Conservation (phyloP, 2,888 invertebrate species). For the Nudaria mundana region DNA sequence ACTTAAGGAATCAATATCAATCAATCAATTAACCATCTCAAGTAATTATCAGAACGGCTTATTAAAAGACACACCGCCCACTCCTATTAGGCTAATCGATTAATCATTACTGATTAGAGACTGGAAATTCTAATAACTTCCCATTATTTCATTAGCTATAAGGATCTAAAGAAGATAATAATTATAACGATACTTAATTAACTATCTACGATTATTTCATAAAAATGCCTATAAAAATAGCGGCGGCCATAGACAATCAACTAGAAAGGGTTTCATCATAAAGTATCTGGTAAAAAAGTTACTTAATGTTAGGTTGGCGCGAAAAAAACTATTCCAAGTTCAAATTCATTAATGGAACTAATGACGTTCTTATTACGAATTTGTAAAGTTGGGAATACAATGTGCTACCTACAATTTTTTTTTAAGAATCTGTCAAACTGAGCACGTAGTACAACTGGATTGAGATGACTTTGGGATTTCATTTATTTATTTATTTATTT, state of each 20-base stretch:
- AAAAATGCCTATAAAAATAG: slow-evolving; percentile 10
- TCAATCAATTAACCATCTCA: neutral
- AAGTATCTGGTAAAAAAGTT: slow-evolving; percentile 21
- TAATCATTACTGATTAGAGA: slow-evolving; percentile 3
- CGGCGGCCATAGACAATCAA: slow-evolving; percentile 6
- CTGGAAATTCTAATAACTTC: neutral
- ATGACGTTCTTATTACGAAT: slow-evolving; percentile 38
- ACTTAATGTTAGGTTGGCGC: slow-evolving; percentile 27
- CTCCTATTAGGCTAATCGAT: neutral
- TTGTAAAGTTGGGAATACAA: slow-evolving; percentile 24
- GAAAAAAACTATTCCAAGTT: slow-evolving; percentile 35
- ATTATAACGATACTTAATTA: slow-evolving; percentile 21
- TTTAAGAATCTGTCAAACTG: neutral
- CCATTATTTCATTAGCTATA: slow-evolving; percentile 18
- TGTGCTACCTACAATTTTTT: neutral
- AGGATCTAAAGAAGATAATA: slow-evolving; percentile 9
- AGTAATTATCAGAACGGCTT: neutral
- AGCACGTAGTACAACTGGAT: neutral
- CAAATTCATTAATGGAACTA: slow-evolving; percentile 51
- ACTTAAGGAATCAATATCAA: no score
- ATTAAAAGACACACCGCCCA: neutral
- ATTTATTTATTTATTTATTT: no score
- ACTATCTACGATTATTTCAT: slow-evolving; percentile 10
- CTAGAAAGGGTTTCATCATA: slow-evolving; percentile 18
- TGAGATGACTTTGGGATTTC: neutral